Evolutionary conservation across 2,888 invertebrate genomes (phyloP).

Genomic region (Drosophila monieri): DNA sequence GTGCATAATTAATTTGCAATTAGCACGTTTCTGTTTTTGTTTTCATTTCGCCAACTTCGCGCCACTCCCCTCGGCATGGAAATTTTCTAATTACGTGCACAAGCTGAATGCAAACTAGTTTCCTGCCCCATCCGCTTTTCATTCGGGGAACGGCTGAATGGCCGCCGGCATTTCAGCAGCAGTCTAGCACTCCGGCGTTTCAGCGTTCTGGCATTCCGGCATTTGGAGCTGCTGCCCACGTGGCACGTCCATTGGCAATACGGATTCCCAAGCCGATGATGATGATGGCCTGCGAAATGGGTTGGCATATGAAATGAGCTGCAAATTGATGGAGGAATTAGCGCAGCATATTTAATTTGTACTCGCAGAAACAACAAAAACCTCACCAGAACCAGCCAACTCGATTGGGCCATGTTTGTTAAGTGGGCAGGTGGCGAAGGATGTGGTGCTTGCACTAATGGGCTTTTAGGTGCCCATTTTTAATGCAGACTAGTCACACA

Average conservation of each 20-base stretch:
- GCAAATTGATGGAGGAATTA: constrained; percentile 80
- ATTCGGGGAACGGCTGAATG: constrained; percentile 24
- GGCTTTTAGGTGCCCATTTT: constrained; percentile 43
- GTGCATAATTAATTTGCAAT: constrained; percentile 84
- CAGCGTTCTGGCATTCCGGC: not conserved
- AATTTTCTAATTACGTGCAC: constrained; percentile 76
- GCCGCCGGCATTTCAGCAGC: constrained; percentile 62
- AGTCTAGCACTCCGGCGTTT: not conserved
- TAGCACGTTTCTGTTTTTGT: constrained; percentile 82
- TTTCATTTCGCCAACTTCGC: constrained; percentile 60
- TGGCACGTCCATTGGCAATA: constrained; percentile 37
- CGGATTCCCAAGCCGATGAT: constrained; percentile 11
- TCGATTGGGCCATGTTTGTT: constrained; percentile 23
- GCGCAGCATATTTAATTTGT: constrained; percentile 74
- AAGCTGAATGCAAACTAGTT: constrained; percentile 66
- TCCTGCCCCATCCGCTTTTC: constrained; percentile 17
- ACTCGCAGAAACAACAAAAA: constrained; percentile 23
- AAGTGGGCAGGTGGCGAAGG: constrained; percentile 27
- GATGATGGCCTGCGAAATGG: constrained; percentile 55
- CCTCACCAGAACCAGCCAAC: constrained; percentile 1
- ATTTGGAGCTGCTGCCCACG: constrained; percentile 47
- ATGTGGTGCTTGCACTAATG: constrained; percentile 24
- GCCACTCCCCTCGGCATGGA: constrained; percentile 34
- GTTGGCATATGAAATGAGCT: constrained; percentile 78
- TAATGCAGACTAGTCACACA: constrained; percentile 36